Conservation (phyloP, 1,140 invertebrate species). For the Drosophila miranda region DNA sequence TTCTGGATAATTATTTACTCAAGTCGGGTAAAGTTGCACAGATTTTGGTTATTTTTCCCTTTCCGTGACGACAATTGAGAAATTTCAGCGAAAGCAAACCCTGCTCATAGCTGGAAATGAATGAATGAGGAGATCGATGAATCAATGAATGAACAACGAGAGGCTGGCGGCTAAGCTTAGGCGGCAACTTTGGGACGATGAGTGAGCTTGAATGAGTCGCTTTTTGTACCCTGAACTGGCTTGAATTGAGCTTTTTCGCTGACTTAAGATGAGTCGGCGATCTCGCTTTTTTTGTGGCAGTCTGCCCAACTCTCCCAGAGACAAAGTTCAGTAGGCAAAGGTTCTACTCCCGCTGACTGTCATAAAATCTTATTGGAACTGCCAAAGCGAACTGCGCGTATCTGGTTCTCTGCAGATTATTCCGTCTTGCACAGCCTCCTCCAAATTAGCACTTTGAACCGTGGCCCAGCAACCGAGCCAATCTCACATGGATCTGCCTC, state of each 20-base stretch:
- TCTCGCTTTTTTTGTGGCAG: too few relatives aligned
- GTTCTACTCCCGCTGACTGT: background rate
- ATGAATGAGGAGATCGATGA: constrained; percentile 7
- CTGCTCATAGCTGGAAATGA: constrained; percentile 28
- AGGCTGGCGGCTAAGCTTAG: constrained; percentile 10
- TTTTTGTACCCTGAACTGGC: background rate
- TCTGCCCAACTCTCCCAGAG: background rate
- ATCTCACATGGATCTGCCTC: constrained; percentile 11
- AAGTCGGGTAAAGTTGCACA: constrained; percentile 14
- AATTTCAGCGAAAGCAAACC: constrained; percentile 40
- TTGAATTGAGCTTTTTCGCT: constrained; percentile 1
- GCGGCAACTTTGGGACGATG: background rate
- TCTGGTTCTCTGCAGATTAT: constrained; percentile 34
- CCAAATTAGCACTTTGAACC: constrained; percentile 21
- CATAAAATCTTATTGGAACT: constrained; percentile 14
- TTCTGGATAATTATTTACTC: constrained; percentile 40
- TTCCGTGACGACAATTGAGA: constrained; percentile 39
- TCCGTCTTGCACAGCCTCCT: constrained; percentile 8
- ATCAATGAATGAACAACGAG: background rate
- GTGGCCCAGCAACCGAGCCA: background rate
- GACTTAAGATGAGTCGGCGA: constrained; percentile 9
- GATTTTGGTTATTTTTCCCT: constrained; percentile 31
- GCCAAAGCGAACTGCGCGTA: constrained; percentile 7
- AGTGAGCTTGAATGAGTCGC: background rate
- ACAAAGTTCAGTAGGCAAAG: constrained; percentile 7